phyloP scores from a whole-genome alignment of 2,888 invertebrate genomes.

The Platerodrilus igneus region DNA sequence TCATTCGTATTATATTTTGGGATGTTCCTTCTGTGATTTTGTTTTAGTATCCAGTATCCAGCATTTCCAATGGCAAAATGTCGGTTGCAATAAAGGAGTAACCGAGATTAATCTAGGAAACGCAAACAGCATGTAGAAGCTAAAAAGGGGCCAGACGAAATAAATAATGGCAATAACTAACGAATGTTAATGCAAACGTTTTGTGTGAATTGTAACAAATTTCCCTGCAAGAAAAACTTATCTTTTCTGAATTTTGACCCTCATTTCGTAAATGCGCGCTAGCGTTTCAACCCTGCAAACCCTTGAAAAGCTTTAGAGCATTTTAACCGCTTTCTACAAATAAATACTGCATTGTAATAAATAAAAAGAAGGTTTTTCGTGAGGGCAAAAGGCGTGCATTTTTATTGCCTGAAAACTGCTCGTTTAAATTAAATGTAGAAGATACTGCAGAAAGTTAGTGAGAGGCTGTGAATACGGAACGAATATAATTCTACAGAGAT shows the following conservation, averaged over 20 bases:
- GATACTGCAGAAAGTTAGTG: slow-evolving; percentile 44
- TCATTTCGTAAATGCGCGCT: slow-evolving; percentile 18
- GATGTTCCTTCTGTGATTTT: too few species aligned
- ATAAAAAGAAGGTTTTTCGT: slow-evolving; percentile 50
- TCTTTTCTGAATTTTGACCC: slow-evolving; percentile 34
- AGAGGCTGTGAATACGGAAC: slow-evolving; percentile 39
- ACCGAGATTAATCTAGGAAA: slow-evolving; percentile 21
- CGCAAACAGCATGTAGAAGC: slow-evolving; percentile 42
- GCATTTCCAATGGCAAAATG: too few species aligned
- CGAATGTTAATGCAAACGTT: slow-evolving; percentile 48
- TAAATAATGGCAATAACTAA: slow-evolving; percentile 44
- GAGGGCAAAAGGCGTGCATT: slow-evolving; percentile 51
- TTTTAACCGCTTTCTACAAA: slow-evolving; percentile 28
- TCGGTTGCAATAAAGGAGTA: slow-evolving; percentile 8
- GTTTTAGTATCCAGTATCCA: too few species aligned
- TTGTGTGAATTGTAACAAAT: slow-evolving; percentile 48
- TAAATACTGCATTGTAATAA: slow-evolving; percentile 38
- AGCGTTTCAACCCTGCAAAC: slow-evolving; percentile 16
- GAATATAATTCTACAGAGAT: slow-evolving; percentile 39
- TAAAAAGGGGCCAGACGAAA: slow-evolving; percentile 46
- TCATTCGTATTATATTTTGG: too few species aligned
- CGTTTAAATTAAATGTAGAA: slow-evolving; percentile 51
- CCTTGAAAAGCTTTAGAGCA: slow-evolving; percentile 13
- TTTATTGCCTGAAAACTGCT: slow-evolving; percentile 51
- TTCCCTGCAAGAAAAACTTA: slow-evolving; percentile 47